phyloP scores from a whole-genome alignment of 2,113 vertebrate species.

The Mus musculus region DNA sequence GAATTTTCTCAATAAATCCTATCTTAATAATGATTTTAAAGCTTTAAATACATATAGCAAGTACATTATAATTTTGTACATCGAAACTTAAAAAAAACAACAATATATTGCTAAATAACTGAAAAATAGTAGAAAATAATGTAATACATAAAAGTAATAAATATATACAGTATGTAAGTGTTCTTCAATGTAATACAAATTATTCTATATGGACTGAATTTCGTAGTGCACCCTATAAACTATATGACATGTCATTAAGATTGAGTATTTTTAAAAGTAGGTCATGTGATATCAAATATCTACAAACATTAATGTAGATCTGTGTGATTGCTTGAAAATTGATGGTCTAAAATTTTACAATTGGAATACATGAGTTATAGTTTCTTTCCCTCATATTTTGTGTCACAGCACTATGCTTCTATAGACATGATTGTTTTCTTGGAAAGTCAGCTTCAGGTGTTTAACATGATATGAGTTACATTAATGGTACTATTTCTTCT shows the following conservation, averaged over 20 bases:
- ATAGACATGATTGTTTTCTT: not conserved
- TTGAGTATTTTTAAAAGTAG: not conserved
- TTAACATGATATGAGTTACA: fast-evolving
- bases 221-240: not conserved
- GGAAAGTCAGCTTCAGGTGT: not conserved
- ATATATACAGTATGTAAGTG: not conserved
- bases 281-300: not conserved
- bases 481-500: not conserved
- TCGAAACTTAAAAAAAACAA: not conserved
- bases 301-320: not conserved
- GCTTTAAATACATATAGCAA: slow-evolving; percentile 11
- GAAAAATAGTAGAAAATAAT: too few species aligned
- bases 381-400: not conserved
- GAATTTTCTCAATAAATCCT: not conserved
- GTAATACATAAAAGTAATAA: not conserved
- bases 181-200: not conserved
- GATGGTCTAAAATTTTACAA: not conserved
- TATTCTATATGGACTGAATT: not conserved
- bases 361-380: fast-evolving
- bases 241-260: not conserved
- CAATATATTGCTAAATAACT: not conserved
- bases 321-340: not conserved
- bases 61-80: not conserved
- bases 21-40: not conserved
- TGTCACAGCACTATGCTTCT: not conserved